A percentile compares a stretch with the other conserved stretches of the same genome.
phyloP scores from a whole-genome alignment of 1,140 invertebrate genomes.

The Lysiphlebus fabarum region DNA sequence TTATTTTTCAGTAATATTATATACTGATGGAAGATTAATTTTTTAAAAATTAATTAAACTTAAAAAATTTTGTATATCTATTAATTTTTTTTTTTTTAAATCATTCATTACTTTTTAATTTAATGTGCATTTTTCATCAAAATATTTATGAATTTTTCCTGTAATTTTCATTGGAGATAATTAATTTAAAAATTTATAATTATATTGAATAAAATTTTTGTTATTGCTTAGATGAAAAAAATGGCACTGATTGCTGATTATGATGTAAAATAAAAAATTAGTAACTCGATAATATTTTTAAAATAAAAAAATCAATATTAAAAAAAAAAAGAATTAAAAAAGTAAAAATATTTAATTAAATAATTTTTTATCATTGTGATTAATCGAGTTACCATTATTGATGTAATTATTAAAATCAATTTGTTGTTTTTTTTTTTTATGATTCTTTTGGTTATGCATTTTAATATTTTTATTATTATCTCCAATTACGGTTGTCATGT shows the following conservation, averaged over 20 bases:
- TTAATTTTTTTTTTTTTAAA: too few relatives aligned
- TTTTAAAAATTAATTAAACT: too few relatives aligned
- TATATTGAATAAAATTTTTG: constrained; percentile 31
- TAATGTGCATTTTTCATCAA: too few relatives aligned
- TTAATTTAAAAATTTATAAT: constrained; percentile 10
- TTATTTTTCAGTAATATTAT: background rate
- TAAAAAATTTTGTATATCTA: too few relatives aligned
- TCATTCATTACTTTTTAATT: too few relatives aligned
- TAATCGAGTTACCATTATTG: background rate
- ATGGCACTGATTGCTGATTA: constrained; percentile 50
- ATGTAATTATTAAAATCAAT: constrained; percentile 9
- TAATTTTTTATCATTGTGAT: constrained; percentile 9
- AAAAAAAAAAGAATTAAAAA: constrained; percentile 20
- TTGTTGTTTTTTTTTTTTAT: constrained; percentile 34
- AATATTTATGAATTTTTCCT: too few relatives aligned
- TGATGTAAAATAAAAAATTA: constrained; percentile 16
- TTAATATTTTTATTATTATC: constrained; percentile 37
- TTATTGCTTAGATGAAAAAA: constrained; percentile 50
- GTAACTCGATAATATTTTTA: background rate
- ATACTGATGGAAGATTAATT: too few relatives aligned
- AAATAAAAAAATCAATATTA: background rate
- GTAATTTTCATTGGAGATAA: too few relatives aligned
- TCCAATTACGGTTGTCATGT: constrained; percentile 49
- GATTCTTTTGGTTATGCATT: constrained; percentile 47
- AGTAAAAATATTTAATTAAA: constrained; percentile 1